phyloP scores from a whole-genome alignment of 2,113 vertebrate genomes.

The Oncorhynchus masou region DNA sequence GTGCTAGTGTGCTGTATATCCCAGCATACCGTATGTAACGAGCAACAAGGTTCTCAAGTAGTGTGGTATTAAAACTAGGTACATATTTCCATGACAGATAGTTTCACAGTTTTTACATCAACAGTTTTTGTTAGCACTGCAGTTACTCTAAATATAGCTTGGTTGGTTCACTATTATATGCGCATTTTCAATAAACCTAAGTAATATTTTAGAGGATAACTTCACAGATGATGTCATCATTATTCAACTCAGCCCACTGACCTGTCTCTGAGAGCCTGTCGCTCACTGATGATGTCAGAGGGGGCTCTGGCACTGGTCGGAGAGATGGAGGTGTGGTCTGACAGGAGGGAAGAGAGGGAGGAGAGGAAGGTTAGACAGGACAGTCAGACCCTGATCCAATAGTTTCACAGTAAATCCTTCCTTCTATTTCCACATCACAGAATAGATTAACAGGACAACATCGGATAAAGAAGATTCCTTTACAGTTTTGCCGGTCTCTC shows the following conservation, averaged over 20 bases:
- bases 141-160: not conserved
- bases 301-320: conserved; percentile 56
- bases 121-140: conserved; percentile 23
- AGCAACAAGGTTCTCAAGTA: not conserved
- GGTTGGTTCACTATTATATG: not conserved
- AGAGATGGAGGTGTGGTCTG: conserved; percentile 48
- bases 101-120: not conserved
- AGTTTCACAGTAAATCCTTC: not conserved
- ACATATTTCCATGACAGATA: conserved; percentile 24
- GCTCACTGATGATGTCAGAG: conserved; percentile 36
- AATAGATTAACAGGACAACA: not conserved
- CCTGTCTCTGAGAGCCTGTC: conserved; percentile 38
- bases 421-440: not conserved
- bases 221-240: not conserved
- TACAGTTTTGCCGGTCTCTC: not conserved
- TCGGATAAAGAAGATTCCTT: conserved; percentile 33
- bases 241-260: conserved; percentile 15
- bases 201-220: not conserved
- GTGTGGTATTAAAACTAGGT: too few species aligned
- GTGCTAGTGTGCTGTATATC: conserved; percentile 3
- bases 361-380: not conserved
- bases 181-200: not conserved
- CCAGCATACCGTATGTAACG: not conserved
- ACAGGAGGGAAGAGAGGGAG: not conserved
- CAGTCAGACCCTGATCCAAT: not conserved